Conservation (phyloP, 2,113 vertebrate genomes). For the Cygnus atratus region DNA sequence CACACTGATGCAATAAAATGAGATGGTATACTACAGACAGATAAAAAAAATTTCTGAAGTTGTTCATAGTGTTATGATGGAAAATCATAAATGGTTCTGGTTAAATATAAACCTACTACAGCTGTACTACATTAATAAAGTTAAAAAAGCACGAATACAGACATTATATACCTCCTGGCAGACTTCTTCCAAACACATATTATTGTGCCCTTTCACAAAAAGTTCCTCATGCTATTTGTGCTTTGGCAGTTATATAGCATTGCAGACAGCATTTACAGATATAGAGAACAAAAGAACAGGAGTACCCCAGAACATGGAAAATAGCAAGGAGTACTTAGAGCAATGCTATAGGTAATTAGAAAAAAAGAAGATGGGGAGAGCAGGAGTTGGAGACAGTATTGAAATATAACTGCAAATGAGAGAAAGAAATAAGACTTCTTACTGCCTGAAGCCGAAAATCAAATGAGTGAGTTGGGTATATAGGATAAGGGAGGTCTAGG, state of each 20-base stretch:
- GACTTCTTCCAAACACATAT: background rate
- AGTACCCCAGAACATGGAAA: background rate
- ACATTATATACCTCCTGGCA: background rate
- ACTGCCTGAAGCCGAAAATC: background rate
- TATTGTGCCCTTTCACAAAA: background rate
- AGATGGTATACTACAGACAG: background rate
- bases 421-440: background rate
- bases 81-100: background rate
- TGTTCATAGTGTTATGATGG: background rate
- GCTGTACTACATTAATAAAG: background rate
- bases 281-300: background rate
- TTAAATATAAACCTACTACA: background rate
- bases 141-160: background rate
- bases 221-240: background rate
- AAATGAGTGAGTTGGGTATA: background rate
- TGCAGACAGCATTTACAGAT: background rate
- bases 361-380: background rate
- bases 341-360: background rate
- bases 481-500: background rate
- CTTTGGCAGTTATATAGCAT: background rate
- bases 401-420: background rate
- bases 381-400: background rate
- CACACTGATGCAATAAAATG: background rate
- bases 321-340: background rate
- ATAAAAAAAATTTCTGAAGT: background rate